Evolutionary conservation across 2,888 invertebrate species (phyloP), one percentile per base, ranked within the genome.

Genomic region (Rambutsinella grinnellia): DNA sequence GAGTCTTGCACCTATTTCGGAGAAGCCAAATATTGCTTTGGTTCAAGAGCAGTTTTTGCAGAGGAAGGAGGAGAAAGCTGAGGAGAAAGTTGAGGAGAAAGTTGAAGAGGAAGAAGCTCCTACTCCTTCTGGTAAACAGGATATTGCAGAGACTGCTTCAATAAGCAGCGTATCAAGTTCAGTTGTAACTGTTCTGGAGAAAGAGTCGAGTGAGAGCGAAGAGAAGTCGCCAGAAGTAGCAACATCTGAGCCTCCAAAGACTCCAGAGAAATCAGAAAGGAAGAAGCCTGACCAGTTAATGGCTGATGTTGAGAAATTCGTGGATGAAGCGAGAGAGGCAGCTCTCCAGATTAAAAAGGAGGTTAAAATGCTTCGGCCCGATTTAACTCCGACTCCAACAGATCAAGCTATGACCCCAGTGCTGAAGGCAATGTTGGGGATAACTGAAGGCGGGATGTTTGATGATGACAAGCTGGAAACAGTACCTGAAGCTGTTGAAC

Each of bases 281-380:
- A 89, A 88, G 21, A 88, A 89, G 84, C 88, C 89, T 8, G 82
- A 82, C 51, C 82, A 83, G 23, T 65, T 82, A 3, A 81, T 84
- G 36, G 81, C 79, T 47, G 83, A 85, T 24, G 88, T 88, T 10
- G 88, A 89, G 84, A 88, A 88, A 80, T 88, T 88, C 84, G 83
- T 89, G 26, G 89, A 89, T 85, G 89, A 88, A 84, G 89, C 89
- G 66, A 89, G 89, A 79, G 89, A 89, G 85, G 88, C 88, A 44
- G 86, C 87, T 1, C 75, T 81, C 10, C 81, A 83, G 69, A 69
- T 82, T 24, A 82, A 84, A 56, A 63, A 78, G 23, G 83, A 83
- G 75, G 83, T 84, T 0, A 83, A 83, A 78, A 82, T 82, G 75
- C 79, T 83, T 2, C 67, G 82, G 60, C 83, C 83, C 3, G 83